These are phyloP conservation scores for Acrocera orbiculus DNA, from an alignment of 2,888 invertebrate genomes.

Conservation along the genomic window DNA sequence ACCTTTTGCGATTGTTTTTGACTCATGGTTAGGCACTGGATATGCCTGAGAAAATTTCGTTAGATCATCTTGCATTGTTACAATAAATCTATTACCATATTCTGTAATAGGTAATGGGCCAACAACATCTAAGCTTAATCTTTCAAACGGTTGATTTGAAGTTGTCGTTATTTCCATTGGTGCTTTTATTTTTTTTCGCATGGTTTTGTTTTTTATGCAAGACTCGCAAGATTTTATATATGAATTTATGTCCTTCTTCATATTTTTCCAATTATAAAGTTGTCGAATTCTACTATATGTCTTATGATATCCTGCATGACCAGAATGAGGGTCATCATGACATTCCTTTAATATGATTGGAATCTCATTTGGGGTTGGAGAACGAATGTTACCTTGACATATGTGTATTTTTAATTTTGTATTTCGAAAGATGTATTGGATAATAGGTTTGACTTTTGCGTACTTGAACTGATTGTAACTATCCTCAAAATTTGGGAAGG, in stretches of 20 bases:
- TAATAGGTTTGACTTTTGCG: slow-evolving; percentile 6
- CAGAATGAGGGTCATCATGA: slow-evolving; percentile 3
- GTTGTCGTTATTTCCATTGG: slow-evolving; percentile 22
- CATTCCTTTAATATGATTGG: slow-evolving; percentile 9
- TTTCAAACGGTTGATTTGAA: slow-evolving; percentile 17
- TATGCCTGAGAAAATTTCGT: slow-evolving; percentile 20
- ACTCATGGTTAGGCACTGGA: slow-evolving; percentile 19
- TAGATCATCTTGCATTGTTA: slow-evolving; percentile 21
- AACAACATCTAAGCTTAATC: slow-evolving; percentile 18
- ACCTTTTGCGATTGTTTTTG: slow-evolving; percentile 17
- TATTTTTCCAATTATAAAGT: neutral
- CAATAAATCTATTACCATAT: slow-evolving; percentile 9
- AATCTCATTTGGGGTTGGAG: neutral
- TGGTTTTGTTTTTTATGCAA: slow-evolving; percentile 15
- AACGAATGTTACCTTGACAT: neutral
- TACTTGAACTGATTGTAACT: slow-evolving; percentile 5
- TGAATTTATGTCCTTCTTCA: neutral
- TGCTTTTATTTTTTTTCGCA: slow-evolving; percentile 1
- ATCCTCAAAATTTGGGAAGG: slow-evolving; percentile 3
- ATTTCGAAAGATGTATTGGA: slow-evolving; percentile 2
- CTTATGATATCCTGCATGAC: neutral
- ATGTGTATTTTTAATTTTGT: slow-evolving; percentile 4
- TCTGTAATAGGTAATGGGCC: slow-evolving; percentile 16
- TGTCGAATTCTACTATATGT: slow-evolving; percentile 1
- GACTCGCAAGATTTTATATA: slow-evolving; percentile 16